A percentile compares a stretch with the other conserved stretches of the same genome.
Evolutionary conservation across 2,797 vertebrate genomes (phyloP).

Genomic region (Rallus crepitans): DNA sequence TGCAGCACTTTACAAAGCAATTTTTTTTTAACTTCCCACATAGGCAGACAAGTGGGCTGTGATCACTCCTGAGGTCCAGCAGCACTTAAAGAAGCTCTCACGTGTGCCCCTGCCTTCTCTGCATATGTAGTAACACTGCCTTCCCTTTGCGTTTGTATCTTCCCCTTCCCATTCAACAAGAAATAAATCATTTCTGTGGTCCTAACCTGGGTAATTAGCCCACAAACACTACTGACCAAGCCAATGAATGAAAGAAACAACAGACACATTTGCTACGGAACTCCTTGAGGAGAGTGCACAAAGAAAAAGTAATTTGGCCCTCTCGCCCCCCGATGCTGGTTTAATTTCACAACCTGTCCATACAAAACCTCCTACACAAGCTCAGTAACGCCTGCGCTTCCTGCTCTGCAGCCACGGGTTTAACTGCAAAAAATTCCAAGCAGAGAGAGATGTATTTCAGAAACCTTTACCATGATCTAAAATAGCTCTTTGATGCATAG

Average conservation of each 20-base stretch:
- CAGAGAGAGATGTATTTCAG: conserved; percentile 2
- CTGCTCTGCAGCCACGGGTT: background rate
- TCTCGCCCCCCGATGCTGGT: rapidly evolving
- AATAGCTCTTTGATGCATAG: conserved; percentile 49
- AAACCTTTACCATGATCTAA: conserved; percentile 38
- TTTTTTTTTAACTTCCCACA: background rate
- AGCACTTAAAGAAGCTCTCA: background rate
- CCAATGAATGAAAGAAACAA: conserved; percentile 10
- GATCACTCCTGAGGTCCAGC: background rate
- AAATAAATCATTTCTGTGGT: background rate
- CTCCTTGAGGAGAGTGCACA: background rate
- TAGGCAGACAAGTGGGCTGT: background rate
- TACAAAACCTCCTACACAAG: conserved; percentile 32
- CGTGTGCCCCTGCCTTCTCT: background rate
- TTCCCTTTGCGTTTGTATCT: background rate
- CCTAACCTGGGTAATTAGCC: conserved; percentile 4
- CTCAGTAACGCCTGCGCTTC: background rate
- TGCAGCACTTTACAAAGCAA: background rate
- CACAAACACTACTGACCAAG: background rate
- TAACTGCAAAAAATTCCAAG: background rate
- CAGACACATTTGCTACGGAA: conserved; percentile 3
- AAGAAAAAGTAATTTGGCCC: background rate
- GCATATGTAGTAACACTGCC: background rate
- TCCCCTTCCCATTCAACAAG: background rate
- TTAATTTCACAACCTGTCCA: conserved; percentile 48